A percentile compares a stretch with the other conserved stretches of the same genome.
Conservation (phyloP, 2,797 vertebrate species). For the Poeciliopsis infans region DNA sequence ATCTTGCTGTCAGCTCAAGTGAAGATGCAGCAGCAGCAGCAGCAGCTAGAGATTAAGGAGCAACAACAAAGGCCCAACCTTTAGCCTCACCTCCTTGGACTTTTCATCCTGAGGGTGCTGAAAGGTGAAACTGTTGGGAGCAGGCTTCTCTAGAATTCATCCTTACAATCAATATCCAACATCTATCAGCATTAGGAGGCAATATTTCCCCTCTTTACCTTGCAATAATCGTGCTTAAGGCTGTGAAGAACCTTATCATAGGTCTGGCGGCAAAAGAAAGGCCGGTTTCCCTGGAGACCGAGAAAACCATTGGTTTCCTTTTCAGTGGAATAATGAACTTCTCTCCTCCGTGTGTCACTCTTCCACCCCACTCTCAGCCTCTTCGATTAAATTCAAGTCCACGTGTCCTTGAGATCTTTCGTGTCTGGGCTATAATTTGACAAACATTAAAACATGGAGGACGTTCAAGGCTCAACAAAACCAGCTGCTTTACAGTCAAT, state of each 20-base stretch:
- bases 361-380: constrained; percentile 82
- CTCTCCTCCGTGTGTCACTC: constrained; percentile 85
- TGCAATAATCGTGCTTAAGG: constrained; percentile 83
- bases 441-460: constrained; percentile 71
- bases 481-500: constrained; percentile 51
- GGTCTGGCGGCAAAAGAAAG: constrained; percentile 82
- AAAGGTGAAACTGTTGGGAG: constrained; percentile 67
- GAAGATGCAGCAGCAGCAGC: constrained; percentile 31
- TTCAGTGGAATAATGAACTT: constrained; percentile 88
- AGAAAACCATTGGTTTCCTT: constrained; percentile 88
- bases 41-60: constrained; percentile 9
- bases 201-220: constrained; percentile 84
- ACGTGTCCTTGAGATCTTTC: constrained; percentile 82
- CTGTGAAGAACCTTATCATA: constrained; percentile 87
- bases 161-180: constrained; percentile 82
- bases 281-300: constrained; percentile 82
- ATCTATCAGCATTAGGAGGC: constrained; percentile 83
- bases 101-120: constrained; percentile 51
- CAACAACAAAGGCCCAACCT: constrained; percentile 44
- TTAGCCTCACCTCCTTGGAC: constrained; percentile 40
- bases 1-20: constrained; percentile 22
- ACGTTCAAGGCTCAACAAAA: constrained; percentile 70
- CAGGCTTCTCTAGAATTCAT: constrained; percentile 62
- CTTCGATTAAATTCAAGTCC: constrained; percentile 84
- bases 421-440: constrained; percentile 77